Evolutionary conservation across 2,797 vertebrate genomes (phyloP), one percentile per base, ranked within the genome.

Genomic region (Pseudochirops cupreus): DNA sequence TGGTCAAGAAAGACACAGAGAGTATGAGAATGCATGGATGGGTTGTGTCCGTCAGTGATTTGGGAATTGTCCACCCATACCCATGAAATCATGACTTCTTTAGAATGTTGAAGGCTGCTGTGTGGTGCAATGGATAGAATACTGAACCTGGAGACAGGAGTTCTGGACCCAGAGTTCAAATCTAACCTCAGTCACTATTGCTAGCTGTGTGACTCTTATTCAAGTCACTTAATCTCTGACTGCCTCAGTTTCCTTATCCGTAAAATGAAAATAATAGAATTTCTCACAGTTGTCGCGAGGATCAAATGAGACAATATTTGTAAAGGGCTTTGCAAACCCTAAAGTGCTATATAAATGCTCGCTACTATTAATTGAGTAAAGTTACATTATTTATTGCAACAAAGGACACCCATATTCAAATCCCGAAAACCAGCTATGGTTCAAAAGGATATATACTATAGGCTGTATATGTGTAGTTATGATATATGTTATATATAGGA

Each of bases 391-490:
- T 95, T 93, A 55, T 95, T 39, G 56, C 55, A 52, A 91, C 67
- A 92, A 92, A 57, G 12, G 24, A 93, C 24, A 82, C 16, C 55
- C 90, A 4, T 89, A 82, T 90, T 96, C 90, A 95, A 87, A 96
- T 56, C 74, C 89, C 46, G 52, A 91, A 82, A 58, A 74, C 89
- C 95, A 67, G 90, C 55, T 31, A 13, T 90, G 52, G 57, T 62
- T 91, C 50, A 89, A 56, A 87, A 39, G 92, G 13, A 14, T 29
- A 59, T 39, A 21, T 24, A n/a, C 39, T 94, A 58, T 94, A 67
- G 74, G 82, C 87, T 92, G 90, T 33, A 13, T 59, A 29, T 59
- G 6, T 59, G 29, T 11, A 31, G 29, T 59, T 59, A 33, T 62
- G 59, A 14, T 28, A 16, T 10, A 39, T 74, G 12, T 62, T 31